Conservation (phyloP, 1,140 invertebrate genomes). For the Drosophila ironensis region DNA sequence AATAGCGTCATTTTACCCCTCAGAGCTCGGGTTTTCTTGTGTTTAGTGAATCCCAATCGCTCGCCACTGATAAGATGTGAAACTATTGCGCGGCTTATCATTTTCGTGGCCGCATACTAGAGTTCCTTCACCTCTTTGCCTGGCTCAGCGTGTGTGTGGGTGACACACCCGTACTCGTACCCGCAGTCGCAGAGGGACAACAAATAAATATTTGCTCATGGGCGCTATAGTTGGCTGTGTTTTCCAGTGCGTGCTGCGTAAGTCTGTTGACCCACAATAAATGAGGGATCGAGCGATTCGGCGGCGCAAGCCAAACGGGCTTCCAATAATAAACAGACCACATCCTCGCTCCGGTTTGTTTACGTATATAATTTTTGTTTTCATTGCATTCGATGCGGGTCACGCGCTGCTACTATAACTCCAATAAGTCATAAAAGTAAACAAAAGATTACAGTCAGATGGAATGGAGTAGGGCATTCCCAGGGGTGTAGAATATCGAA, state of each 20-base stretch:
- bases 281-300: constrained; percentile 22
- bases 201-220: constrained; percentile 52
- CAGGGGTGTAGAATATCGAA: neutral
- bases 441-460: neutral
- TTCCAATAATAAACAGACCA: constrained; percentile 49
- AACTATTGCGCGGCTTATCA: constrained; percentile 42
- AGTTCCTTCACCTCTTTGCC: constrained; percentile 39
- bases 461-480: neutral
- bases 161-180: constrained; percentile 33
- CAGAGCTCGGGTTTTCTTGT: constrained; percentile 1
- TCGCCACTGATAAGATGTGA: constrained; percentile 29
- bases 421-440: constrained; percentile 7
- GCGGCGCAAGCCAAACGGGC: constrained; percentile 42
- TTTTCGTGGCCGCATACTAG: constrained; percentile 29
- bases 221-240: constrained; percentile 20
- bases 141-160: too few relatives aligned
- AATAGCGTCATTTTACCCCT: constrained; percentile 16
- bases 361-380: constrained; percentile 32
- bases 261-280: constrained; percentile 56
- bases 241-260: neutral
- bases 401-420: constrained; percentile 24
- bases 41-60: neutral
- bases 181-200: constrained; percentile 26
- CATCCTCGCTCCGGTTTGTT: constrained; percentile 14
- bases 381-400: constrained; percentile 39